Conservation (phyloP, 1,140 invertebrate genomes). For the Ruditapes philippinarum region DNA sequence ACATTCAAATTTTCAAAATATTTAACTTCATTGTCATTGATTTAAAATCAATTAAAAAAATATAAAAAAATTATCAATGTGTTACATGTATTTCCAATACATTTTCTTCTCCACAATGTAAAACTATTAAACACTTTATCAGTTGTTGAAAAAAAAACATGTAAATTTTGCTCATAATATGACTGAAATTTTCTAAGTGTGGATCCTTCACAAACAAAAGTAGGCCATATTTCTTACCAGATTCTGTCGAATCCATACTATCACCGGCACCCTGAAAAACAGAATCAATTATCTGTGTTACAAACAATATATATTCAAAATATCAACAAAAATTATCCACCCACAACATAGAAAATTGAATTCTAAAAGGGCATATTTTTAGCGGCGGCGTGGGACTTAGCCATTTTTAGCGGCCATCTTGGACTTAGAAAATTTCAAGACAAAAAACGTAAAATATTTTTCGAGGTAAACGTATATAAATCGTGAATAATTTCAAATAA, state of each 20-base stretch:
- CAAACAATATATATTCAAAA: neutral
- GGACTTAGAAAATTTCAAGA: constrained; percentile 73
- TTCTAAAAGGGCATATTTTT: constrained; percentile 36
- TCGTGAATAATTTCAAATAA: neutral
- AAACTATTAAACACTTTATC: too few relatives aligned
- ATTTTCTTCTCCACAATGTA: too few relatives aligned
- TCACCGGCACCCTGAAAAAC: constrained; percentile 60
- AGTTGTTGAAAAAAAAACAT: too few relatives aligned
- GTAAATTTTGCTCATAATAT: too few relatives aligned
- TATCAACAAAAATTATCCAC: neutral
- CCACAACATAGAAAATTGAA: neutral
- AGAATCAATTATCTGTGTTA: constrained; percentile 32
- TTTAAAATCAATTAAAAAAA: too few relatives aligned
- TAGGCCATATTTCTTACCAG: constrained; percentile 59
- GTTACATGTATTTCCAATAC: too few relatives aligned
- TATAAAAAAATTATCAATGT: too few relatives aligned
- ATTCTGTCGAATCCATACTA: constrained; percentile 44
- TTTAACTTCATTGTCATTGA: too few relatives aligned
- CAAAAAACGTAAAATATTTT: constrained; percentile 60
- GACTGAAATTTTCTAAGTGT: constrained; percentile 59
- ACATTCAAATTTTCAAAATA: too few relatives aligned
- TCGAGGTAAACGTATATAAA: constrained; percentile 15
- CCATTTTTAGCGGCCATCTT: constrained; percentile 75
- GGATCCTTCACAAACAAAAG: constrained; percentile 24
- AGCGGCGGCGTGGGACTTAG: constrained; percentile 69